Evolutionary conservation across 1,140 invertebrate species (phyloP).

Genomic region (Drosophila persimilis): DNA sequence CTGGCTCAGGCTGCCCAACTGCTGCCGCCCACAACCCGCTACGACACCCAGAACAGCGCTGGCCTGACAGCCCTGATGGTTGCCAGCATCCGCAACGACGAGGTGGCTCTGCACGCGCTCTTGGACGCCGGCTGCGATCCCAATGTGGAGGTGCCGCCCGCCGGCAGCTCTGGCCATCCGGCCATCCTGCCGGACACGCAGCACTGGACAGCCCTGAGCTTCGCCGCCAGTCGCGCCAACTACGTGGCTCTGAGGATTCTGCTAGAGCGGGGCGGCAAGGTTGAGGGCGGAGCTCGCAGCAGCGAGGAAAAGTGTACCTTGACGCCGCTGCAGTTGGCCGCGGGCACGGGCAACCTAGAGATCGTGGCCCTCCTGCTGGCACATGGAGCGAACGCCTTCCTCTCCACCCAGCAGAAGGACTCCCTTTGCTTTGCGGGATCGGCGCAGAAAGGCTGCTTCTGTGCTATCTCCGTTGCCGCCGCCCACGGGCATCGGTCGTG

Average conservation of each 20-base stretch:
- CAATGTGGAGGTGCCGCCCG: constrained; percentile 87
- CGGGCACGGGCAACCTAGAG: constrained; percentile 91
- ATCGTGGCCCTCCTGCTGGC: constrained; percentile 91
- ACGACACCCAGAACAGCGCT: constrained; percentile 90
- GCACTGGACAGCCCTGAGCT: constrained; percentile 91
- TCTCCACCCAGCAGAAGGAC: constrained; percentile 92
- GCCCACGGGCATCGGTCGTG: constrained; percentile 91
- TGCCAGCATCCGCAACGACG: constrained; percentile 91
- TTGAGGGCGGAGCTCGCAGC: constrained; percentile 91
- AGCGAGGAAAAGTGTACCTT: constrained; percentile 93
- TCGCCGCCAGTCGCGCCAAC: constrained; percentile 86
- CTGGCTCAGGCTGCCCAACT: constrained; percentile 90
- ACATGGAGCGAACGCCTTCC: constrained; percentile 93
- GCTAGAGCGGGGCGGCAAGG: constrained; percentile 91
- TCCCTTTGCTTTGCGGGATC: constrained; percentile 92
- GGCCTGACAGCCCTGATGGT: constrained; percentile 93
- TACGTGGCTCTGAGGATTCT: constrained; percentile 85
- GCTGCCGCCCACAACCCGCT: constrained; percentile 88
- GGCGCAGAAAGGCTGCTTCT: constrained; percentile 92
- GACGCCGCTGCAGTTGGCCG: constrained; percentile 93
- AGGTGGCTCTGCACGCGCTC: constrained; percentile 88
- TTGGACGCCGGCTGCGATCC: constrained; percentile 91
- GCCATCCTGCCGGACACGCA: constrained; percentile 88
- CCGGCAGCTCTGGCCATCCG: constrained; percentile 74
- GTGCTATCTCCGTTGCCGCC: constrained; percentile 93